Base-by-base conservation (phyloP, 53 echinoderm and acorn worm species). In the Zoroaster sp. region DNA sequence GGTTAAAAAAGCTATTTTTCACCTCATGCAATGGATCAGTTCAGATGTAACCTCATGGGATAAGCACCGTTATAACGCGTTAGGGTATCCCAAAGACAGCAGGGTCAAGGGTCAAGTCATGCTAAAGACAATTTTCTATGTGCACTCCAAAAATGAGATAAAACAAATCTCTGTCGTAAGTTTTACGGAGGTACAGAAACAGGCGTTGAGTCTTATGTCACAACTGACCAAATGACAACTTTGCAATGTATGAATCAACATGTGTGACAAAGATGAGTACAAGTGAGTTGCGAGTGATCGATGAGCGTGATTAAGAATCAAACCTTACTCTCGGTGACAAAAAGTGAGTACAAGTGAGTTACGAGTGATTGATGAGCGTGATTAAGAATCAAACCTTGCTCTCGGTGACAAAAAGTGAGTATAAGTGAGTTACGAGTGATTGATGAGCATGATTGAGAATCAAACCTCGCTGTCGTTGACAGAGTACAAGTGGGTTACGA, bases 351-450 rank as follows among this genome's bases (percentile, higher is more conserved):
- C 49, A 14, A 14, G 49, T 14, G 8, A 47, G 49, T 8, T 14
- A 47, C 8, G 49, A 47, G 20, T 5, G 66, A 11, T 66, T 21
- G 10, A 18, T n/a, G 66, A 15, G 5, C 20, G 23, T 5, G 23
- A 11, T 21, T 14, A 20, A 11, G 23, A 18, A 33, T 34, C 76
- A 10, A 1, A 85, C 85, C 85, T 85, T 51, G 85, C 85, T 85
- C 85, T 20, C 14, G 89, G 89, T 51, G 89, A 89, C 18, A 10
- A 14, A 14, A 14, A 10, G 49, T 8, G 49, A 8, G 8, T 10
- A 47, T 14, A 14, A 14, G 49, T 14, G 8, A 47, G 49, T 8
- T 14, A 47, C 8, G 49, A 47, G 20, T 5, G 66, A 11, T 66
- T 21, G 10, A 18, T n/a, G 66, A 15, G 5, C 20, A 20, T 5